Base-by-base conservation (phyloP, 2,113 vertebrate genomes). In the Origma solitaria region DNA sequence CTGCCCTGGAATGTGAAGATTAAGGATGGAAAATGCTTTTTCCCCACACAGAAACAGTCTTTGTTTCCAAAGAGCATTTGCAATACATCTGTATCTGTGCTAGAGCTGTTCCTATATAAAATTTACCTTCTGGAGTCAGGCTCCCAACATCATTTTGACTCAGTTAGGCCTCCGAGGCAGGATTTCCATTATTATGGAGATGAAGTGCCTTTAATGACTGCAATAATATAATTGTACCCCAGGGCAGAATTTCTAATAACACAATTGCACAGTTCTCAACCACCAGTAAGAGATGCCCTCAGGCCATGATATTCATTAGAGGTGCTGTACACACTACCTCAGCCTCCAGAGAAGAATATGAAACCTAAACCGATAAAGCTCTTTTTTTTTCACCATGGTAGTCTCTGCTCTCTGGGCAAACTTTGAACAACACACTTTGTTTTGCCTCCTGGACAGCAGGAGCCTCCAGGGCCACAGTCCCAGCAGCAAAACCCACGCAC, bases 171-270 rank as follows among this genome's bases (percentile, higher is more conserved):
- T 96, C 88, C 61, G 40, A 98, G 98, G 97, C 95, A 98, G 96
- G 97, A 97, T 97, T 98, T 97, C 95, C 95, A 97, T 98, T 98
- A 98, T 97, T 97, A 97, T 97, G 97, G 97, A 98, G 97, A 98
- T 96, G 97, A 98, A 97, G 88, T 97, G 91, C 87, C 91, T 96
- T 97, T 98, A 98, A 98, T 97, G 97, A 97, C 90, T 91, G 96
- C 97, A 97, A 97, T 94, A 95, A 97, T 95, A 88, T 97, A 98
- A 98, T 96, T 97, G 97, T 86, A 98, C 97, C 95, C 97, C 88
- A 95, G 97, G 97, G 98, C 96, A 91, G 96, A 94, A 97, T 97
- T 94, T 82, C 97, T 97, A 97, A 97, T 97, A 97, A 96, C 92
- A 80, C 88, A 91, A 92, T 90, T 80, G 81, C 82, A 82, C 56